Evolutionary conservation across 2,888 invertebrate genomes (phyloP), one percentile per base, ranked within the genome.

Genomic region (Nymphalis c-album): DNA sequence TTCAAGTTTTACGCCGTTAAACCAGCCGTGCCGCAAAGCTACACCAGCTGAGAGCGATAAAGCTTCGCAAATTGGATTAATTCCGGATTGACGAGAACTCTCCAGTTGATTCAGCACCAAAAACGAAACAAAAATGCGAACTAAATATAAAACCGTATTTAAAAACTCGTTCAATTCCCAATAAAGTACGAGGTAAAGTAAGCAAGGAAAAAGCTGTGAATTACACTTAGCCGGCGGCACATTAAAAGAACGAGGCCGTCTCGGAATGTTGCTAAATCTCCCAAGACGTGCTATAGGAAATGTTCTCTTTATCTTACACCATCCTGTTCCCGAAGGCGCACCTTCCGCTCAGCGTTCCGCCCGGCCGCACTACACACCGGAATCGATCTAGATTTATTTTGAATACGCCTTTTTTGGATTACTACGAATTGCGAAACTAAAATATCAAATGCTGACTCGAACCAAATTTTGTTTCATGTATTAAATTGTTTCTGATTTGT

Each of bases 281-380:
- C 82, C 85, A 82, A 88, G 88, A 85, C 87, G 86, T 85, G 88
- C 86, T 83, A 88, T 86, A 90, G 91, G 91, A 91, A 91, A 91
- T 90, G 90, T 90, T 90, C 90, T 86, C 91, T 91, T 90, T 91
- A 91, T 92, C 91, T 91, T 90, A 88, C 86, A 88, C 89, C 89
- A 90, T 90, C 89, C 90, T 83, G 85, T 85, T 90, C 88, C 90
- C 90, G 85, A 74, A 89, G 85, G 81, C 85, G 82, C 80, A 86
- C 85, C 87, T 90, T 88, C 91, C 89, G 88, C 80, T 81, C 82
- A 76, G 77, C 82, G 80, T 88, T 87, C 85, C 90, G 84, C 71
- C 58, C 68, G 70, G 69, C 73, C 82, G 85, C 85, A 81, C 85
- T 84, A 83, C 85, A 86, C 85, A 85, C 82, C 86, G 87, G 87